Base-by-base conservation (phyloP, 2,888 invertebrate species). In the Villa cingulata region DNA sequence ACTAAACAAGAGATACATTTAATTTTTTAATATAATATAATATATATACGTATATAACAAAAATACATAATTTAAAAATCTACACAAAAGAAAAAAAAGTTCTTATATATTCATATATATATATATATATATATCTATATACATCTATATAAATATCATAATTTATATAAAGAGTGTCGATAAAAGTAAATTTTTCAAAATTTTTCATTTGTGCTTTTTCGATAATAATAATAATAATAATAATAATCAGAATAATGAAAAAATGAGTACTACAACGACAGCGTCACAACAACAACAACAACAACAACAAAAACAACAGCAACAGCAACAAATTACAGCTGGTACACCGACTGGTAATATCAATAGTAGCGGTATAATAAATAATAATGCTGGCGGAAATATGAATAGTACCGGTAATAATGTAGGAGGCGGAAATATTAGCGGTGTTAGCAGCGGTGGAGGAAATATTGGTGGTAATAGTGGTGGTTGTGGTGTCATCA, bases 191-290 rank as follows among this genome's bases (percentile, higher is more conserved):
- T 32, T 32, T 32, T 2, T 32, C 29, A 32, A 32, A 32, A 32
- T 32, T 32, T 32, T 32, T 32, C 29, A 32, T 32, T 32, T 32
- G 29, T 32, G 29, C 29, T 32, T 32, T 32, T 32, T 32, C 41
- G 46, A 46, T 27, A 41, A 37, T 19, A 37, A 23, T 27, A 17
- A 17, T 34, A 39, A 19, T 9, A 39, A 18, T 40, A n/a, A 23
- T 32, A 29, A 29, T 45, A 40, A 23, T 19, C 16, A 45, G 34
- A 40, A 42, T 18, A 41, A 23, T 47, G 42, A 32, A 37, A 47
- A 47, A 38, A 47, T 47, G 47, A 47, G 42, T 43, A 29, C 47
- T 32, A 27, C 43, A 37, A 37, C 38, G n/a, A 32, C 47, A 41
- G 36, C 37, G 29, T 12, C 29, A 32, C 43, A 23, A 18, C 37